Conservation (phyloP, 2,797 vertebrate species). For the Spatula versicolor region DNA sequence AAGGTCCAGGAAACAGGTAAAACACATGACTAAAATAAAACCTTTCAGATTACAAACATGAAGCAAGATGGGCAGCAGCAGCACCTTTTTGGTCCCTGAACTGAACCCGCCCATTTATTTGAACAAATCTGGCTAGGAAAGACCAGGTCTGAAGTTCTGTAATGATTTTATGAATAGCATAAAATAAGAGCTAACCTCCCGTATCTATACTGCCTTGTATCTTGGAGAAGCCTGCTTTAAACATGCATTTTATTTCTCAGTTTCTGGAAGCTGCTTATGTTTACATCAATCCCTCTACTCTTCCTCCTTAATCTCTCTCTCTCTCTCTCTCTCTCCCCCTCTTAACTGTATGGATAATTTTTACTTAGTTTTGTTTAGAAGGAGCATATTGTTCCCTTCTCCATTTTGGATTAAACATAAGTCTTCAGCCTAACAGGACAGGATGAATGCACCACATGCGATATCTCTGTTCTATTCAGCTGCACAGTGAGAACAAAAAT, state of each 20-base stretch:
- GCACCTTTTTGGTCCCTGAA: neutral
- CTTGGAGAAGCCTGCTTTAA: neutral
- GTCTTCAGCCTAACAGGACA: neutral
- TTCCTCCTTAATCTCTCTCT: neutral
- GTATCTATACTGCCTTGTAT: accelerated
- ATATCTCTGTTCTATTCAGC: neutral
- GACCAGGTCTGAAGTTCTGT: neutral
- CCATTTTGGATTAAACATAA: neutral
- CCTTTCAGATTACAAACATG: neutral
- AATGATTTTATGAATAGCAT: too few relatives aligned
- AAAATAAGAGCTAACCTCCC: neutral
- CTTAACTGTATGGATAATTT: neutral
- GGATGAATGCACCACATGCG: neutral
- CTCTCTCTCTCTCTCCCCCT: neutral
- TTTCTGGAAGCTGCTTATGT: neutral
- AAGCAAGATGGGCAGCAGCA: neutral
- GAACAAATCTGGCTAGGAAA: neutral
- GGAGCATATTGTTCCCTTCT: neutral
- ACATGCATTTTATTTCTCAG: accelerated
- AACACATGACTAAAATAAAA: neutral
- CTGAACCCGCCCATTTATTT: neutral
- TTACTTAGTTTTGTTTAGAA: neutral
- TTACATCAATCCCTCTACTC: neutral
- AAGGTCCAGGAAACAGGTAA: neutral
- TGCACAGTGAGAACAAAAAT: neutral